Base-by-base conservation (phyloP, 2,888 invertebrate species). In the Yponomeuta cagnagella region DNA sequence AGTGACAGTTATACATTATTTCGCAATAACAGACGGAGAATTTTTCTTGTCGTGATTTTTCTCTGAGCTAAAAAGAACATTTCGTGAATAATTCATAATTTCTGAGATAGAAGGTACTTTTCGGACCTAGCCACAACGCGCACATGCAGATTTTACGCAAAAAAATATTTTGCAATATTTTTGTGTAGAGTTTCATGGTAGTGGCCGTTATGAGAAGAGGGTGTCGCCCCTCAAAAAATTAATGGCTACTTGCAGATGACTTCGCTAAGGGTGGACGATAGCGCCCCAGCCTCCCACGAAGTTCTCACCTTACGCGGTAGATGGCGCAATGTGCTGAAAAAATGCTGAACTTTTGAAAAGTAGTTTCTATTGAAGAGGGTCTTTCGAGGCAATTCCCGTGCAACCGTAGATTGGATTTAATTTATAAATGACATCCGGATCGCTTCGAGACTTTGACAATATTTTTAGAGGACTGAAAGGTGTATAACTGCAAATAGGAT, bases 141-240 rank as follows among this genome's bases (percentile, higher is more conserved):
- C 8, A 64, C 30, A 5, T 64, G n/a, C 6, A 64, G 31, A 10
- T n/a, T n/a, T 64, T 10, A n/a, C 10, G 8, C n/a, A 2, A 64
- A 64, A 64, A 64, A 64, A 23, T 64, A 64, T 64, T 64, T 8
- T 5, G 10, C 23, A 23, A 64, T 9, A 30, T 64, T 30, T 70
- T 67, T 64, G 68, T 52, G 43, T 31, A 68, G 10, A 8, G 68
- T 78, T 63, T 74, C 87, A 72, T 90, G 85, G 90, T 90, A 90
- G n/a, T 23, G 72, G 70, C 15, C 70, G 2, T 77, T 71, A 33
- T 78, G 85, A 86, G 75, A 72, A 74, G 74, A 78, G 85, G 81
- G 86, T 43, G 43, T 43, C 84, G 84, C 89, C 90, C 90, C 90
- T 88, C 89, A 89, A 90, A 90, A 90, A 91, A 92, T 90, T 90